Evolutionary conservation across 2,797 vertebrate species (phyloP), one percentile per base, ranked within the genome.

Genomic region (Leuciscus waleckii): DNA sequence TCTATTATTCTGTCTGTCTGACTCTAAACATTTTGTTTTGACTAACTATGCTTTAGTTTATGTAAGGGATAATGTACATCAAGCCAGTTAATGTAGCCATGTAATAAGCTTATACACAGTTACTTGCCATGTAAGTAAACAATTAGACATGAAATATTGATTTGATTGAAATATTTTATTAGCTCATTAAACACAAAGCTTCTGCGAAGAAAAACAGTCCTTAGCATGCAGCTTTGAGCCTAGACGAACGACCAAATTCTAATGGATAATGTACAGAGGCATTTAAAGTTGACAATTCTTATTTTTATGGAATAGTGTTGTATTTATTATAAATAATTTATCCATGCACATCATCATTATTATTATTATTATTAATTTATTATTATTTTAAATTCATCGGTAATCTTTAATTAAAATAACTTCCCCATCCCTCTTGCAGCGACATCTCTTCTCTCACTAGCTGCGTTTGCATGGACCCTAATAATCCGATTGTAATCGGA

Each of bases 71-170:
- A 69, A 39, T 39, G 1, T 32, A 7, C 29, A 32, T 8, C 63
- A 32, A 65, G 4, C 26, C 29, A 65, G 29, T 32, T 65, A 17
- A 17, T 65, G 29, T 32, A 32, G 63, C 14, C 63, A 32, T 65
- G 29, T 65, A 65, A 65, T 32, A 65, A 65, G 6, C 14, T 32
- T 32, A 65, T 65, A 63, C 58, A 61, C 61, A 63, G 61, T 63
- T 63, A 29, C 61, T 17, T 7, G 13, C 26, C 61, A 65, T 7
- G 2, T 65, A 65, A 65, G 63, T 32, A 63, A 63, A 32, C 29
- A 65, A 65, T 65, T 65, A 65, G 29, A 65, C 7, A 65, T 65
- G 63, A 65, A 32, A 65, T 32, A 32, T 65, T 65, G 63, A 65
- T 65, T 65, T 29, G 26, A 65, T 16, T 65, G 6, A 65, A 65